Evolutionary conservation across 2,113 vertebrate genomes (phyloP), one percentile per base, ranked within the genome.

Genomic region (Saccopteryx bilineata): DNA sequence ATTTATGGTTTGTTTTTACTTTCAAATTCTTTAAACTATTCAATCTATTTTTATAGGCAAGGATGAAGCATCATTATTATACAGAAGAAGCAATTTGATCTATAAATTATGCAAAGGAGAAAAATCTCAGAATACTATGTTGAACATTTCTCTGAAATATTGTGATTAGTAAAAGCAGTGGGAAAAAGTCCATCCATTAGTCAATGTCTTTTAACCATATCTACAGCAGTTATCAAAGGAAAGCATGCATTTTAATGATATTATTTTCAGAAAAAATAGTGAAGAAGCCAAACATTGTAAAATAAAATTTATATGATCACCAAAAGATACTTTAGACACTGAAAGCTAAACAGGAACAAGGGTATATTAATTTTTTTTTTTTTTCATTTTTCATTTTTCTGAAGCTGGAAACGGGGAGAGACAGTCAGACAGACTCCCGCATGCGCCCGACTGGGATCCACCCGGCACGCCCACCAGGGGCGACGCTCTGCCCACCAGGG

Each of bases 101-200:
- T 90, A 90, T 66, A 95, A 91, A 94, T 87, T 94, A 93, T 83
- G 58, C 15, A 87, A 80, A 93, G 31, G 23, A 96, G 48, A 79
- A 92, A 84, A 79, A 33, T 68, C 13, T 78, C 23, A 90, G 23
- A 46, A 79, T 21, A 8, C 17, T 81, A 86, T 46, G 46, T 24
- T 71, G 9, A 94, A 87, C 65, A 13, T n/a, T 65, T 81, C 66
- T 92, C 54, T 75, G 33, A 97, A 92, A 92, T 92, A 86, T 0
- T 88, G 72, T 82, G 28, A 95, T 65, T 7, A 75, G 31, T 71
- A 90, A 85, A 85, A 82, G 28, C 21, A 54, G 1, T 80, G 8
- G 46, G 60, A 82, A 68, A 91, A 96, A 86, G 78, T 3, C 17
- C 23, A 92, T 31, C 48, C 31, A 88, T 24, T 82, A 61, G 56